These are phyloP conservation scores for Rotaria magnacalcarata DNA, from an alignment of 2,888 invertebrate genomes.

Conservation along the genomic window DNA sequence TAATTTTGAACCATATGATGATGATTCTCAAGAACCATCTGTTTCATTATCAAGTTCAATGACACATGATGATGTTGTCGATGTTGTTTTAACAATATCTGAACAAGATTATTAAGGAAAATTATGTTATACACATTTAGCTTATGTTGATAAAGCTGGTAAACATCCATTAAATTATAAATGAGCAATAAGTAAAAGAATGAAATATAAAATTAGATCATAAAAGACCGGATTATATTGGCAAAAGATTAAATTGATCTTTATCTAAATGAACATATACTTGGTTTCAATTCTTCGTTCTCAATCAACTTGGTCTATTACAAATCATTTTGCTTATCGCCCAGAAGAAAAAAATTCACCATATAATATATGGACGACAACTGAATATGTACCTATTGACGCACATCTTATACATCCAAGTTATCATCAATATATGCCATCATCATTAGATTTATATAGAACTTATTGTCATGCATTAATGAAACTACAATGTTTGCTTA, in stretches of 20 bases:
- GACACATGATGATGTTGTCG: conserved; percentile 30
- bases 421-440: background rate
- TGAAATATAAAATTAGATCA: conserved; percentile 12
- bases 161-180: conserved; percentile 24
- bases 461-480: background rate
- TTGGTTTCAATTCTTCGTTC: conserved; percentile 24
- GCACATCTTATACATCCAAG: background rate
- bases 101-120: conserved; percentile 35
- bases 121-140: conserved; percentile 33
- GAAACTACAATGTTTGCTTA: background rate
- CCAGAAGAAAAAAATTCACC: background rate
- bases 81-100: background rate
- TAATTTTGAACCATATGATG: conserved; percentile 1
- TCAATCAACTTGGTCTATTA: background rate
- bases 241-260: background rate
- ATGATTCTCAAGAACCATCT: background rate
- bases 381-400: background rate
- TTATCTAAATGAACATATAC: conserved; percentile 15
- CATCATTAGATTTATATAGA: conserved; percentile 2
- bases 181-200: conserved; percentile 6
- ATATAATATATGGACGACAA: background rate
- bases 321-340: background rate
- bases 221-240: conserved; percentile 9
- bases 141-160: conserved; percentile 31
- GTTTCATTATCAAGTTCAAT: background rate